Evolutionary conservation across 1,140 invertebrate species (phyloP), one percentile per base, ranked within the genome.

Genomic region (Apis florea): DNA sequence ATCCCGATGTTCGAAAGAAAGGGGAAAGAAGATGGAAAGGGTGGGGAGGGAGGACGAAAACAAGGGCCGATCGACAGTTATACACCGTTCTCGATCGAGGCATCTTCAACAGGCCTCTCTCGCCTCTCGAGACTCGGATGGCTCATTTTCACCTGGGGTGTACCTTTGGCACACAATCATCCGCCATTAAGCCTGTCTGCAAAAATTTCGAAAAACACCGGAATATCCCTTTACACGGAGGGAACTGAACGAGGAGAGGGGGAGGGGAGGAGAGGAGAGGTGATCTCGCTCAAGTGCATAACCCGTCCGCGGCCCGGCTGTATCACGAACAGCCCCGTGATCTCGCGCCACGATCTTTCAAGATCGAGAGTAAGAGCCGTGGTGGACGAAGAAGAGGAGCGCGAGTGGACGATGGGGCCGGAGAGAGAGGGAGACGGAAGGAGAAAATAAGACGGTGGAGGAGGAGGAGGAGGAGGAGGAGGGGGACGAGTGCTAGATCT

Each of bases 141-240:
- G 74, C 85, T 91, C 90, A 90, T 91, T 91, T 90, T 90, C 90
- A 90, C 90, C 86, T 88, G 82, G 68, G 86, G 88, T 88, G n/a
- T 88, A 88, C 72, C 87, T 90, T 90, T 87, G 90, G 85, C 89
- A 90, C 90, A 90, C 91, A 91, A 91, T 91, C 89, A 91, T 89
- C 87, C 87, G 86, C 87, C 89, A 90, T 92, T 90, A 90, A 85
- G 83, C 73, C 82, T 56, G 90, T 90, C 90, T 89, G 82, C 75
- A 92, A 92, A 92, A 92, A 90, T 91, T 63, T 74, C 79, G 70
- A 80, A 88, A 54, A 88, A 85, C 83, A 87, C 82, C 85, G 86
- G 90, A 91, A 90, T 91, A 91, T 92, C 88, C 89, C 86, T 89
- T 90, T 88, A 90, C 87, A 88, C 71, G 89, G 76, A 83, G 83